A percentile compares a stretch with the other conserved stretches of the same genome.
These are phyloP conservation scores for Caenorhabditis uteleia DNA, from an alignment of 2,888 invertebrate genomes.

Conservation along the genomic window DNA sequence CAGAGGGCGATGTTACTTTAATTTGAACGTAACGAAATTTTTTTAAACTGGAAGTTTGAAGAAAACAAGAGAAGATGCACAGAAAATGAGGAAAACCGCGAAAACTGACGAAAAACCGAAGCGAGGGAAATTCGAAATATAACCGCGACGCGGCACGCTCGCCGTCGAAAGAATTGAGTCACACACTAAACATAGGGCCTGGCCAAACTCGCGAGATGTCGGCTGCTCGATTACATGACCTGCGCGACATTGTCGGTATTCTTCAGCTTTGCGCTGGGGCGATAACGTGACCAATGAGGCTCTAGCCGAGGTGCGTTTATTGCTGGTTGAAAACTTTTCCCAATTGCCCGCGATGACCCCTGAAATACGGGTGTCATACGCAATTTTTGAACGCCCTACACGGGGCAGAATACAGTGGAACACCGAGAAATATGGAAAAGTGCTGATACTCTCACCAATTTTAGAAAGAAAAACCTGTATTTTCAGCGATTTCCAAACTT, in stretches of 20 bases:
- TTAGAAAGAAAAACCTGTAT: too few species aligned
- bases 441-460: too few species aligned
- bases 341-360: conserved; percentile 65
- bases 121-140: conserved; percentile 22
- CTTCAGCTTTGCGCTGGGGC: conserved; percentile 66
- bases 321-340: conserved; percentile 70
- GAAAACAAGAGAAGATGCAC: background rate
- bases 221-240: conserved; percentile 2
- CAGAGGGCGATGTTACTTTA: too few species aligned
- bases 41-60: background rate
- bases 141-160: conserved; percentile 22
- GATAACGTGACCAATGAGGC: conserved; percentile 69
- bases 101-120: conserved; percentile 1
- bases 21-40: too few species aligned
- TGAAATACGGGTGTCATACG: conserved; percentile 60
- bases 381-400: conserved; percentile 61
- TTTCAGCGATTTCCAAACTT: too few species aligned
- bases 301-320: conserved; percentile 69
- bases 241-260: background rate
- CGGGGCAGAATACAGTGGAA: conserved; percentile 21
- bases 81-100: background rate
- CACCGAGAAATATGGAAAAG: background rate
- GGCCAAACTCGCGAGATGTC: conserved; percentile 21
- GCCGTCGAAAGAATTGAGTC: conserved; percentile 5
- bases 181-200: conserved; percentile 1